These are phyloP conservation scores for Phaenicophaeus curvirostris DNA, from an alignment of 2,797 vertebrate species.

Conservation along the genomic window DNA sequence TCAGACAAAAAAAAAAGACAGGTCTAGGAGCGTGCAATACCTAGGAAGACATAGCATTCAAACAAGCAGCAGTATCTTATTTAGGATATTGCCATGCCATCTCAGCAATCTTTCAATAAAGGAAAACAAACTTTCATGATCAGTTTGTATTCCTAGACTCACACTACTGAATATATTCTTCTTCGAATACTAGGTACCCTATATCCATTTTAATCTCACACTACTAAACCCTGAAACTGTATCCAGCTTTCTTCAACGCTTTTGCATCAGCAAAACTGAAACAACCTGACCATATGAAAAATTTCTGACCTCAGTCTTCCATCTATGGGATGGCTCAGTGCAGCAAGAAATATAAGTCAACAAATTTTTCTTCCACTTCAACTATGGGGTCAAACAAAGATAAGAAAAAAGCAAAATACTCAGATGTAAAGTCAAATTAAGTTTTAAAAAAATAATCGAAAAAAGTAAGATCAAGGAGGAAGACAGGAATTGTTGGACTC, in stretches of 20 bases:
- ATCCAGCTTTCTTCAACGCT: neutral
- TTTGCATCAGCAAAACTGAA: neutral
- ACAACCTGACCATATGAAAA: neutral
- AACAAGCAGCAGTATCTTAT: neutral
- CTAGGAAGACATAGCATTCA: neutral
- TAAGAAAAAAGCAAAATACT: neutral
- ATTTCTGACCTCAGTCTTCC: neutral
- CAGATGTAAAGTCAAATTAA: neutral
- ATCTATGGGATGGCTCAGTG: neutral
- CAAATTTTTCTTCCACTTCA: neutral
- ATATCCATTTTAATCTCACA: neutral
- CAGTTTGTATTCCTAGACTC: neutral
- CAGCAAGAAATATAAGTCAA: neutral
- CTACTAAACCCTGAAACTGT: neutral
- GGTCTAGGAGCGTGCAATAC: neutral
- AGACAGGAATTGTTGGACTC: too few species aligned
- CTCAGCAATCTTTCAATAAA: neutral
- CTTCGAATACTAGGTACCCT: neutral
- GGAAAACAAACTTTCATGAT: neutral
- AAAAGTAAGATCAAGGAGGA: neutral
- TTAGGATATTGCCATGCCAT: neutral
- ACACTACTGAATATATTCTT: neutral
- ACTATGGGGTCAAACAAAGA: neutral
- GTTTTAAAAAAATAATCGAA: neutral
- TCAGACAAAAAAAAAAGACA: neutral